These are phyloP conservation scores for Darevskia nairensis DNA, from an alignment of 2,797 vertebrate genomes.

Conservation along the genomic window DNA sequence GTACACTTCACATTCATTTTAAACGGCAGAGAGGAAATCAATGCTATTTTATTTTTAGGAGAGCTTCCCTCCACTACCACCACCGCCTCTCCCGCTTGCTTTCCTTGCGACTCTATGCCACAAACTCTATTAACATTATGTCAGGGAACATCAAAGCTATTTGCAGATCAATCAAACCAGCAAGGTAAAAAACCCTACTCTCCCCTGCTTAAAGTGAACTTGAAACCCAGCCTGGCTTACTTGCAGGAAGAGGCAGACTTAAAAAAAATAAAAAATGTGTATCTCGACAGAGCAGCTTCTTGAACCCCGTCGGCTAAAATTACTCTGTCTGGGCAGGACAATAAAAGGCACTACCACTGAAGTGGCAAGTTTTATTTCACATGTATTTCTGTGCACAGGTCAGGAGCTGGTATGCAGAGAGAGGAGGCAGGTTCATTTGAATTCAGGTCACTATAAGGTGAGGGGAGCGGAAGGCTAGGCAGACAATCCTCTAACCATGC, in stretches of 20 bases:
- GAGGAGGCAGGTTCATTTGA: neutral
- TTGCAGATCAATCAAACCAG: constrained; percentile 68
- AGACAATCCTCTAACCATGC: neutral
- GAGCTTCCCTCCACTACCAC: constrained; percentile 2
- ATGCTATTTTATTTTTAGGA: constrained; percentile 67
- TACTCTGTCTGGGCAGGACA: neutral
- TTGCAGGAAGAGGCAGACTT: constrained; percentile 26
- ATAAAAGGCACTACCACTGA: neutral
- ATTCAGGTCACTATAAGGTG: constrained; percentile 18
- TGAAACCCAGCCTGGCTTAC: constrained; percentile 42
- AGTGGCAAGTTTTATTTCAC: neutral
- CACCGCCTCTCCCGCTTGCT: constrained; percentile 47
- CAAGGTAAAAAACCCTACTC: constrained; percentile 39
- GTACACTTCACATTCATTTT: constrained; percentile 51
- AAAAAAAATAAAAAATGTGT: neutral
- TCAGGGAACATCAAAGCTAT: constrained; percentile 69
- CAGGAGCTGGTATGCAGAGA: neutral
- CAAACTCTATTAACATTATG: constrained; percentile 66
- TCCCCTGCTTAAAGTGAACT: constrained; percentile 44
- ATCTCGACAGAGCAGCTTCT: constrained; percentile 17
- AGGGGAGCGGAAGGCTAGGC: neutral
- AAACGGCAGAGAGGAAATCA: constrained; percentile 57
- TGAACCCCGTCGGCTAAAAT: constrained; percentile 38
- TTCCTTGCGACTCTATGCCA: constrained; percentile 51
- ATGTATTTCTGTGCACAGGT: neutral